phyloP scores from a whole-genome alignment of 2,797 vertebrate species.

The Rhincodon typus region DNA sequence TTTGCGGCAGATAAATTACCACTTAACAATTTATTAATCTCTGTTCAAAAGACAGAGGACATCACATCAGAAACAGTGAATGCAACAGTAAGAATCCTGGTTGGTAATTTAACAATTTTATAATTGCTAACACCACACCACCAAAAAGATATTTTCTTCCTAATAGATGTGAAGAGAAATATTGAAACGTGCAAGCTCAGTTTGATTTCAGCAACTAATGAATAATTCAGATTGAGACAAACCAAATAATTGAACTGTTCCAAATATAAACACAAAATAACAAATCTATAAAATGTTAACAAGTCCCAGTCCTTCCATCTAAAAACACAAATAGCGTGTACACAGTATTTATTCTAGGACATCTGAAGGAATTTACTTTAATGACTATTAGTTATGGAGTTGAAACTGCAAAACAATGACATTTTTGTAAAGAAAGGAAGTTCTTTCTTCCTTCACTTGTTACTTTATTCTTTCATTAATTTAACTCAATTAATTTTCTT shows the following conservation, averaged over 20 bases:
- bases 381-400: background rate
- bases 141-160: background rate
- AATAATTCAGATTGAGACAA: slow-evolving; percentile 9
- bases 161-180: background rate
- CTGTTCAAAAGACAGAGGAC: background rate
- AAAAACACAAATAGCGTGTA: background rate
- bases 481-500: background rate
- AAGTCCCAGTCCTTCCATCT: background rate
- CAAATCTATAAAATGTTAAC: background rate
- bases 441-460: background rate
- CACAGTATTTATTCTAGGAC: too few relatives aligned
- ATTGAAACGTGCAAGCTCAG: background rate
- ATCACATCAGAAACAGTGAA: background rate
- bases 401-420: background rate
- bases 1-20: background rate
- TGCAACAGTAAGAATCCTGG: background rate
- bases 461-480: background rate
- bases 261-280: background rate
- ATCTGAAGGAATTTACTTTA: background rate
- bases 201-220: background rate
- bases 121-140: background rate
- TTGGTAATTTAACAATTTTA: background rate
- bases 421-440: background rate
- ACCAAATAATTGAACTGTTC: background rate
- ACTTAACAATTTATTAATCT: background rate